Conservation (phyloP, 2,888 invertebrate species). For the Achlya flavicornis region DNA sequence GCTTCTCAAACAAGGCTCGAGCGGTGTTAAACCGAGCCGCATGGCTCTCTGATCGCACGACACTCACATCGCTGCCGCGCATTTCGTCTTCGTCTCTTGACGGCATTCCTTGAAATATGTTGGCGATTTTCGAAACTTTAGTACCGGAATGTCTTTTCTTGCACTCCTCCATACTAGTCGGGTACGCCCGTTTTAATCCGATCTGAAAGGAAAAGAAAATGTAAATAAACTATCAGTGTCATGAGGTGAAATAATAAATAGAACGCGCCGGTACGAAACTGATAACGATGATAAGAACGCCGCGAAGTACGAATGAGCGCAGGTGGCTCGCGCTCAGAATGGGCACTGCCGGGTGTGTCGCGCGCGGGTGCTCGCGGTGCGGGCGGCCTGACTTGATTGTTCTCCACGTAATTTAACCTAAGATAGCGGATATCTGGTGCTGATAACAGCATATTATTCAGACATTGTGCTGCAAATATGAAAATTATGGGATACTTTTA, state of each 20-base stretch:
- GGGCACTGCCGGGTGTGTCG: constrained; percentile 56
- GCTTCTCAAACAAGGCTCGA: constrained; percentile 94
- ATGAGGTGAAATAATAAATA: constrained; percentile 49
- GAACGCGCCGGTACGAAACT: constrained; percentile 55
- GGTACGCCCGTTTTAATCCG: constrained; percentile 78
- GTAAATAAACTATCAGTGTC: constrained; percentile 49
- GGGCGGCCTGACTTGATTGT: constrained; percentile 59
- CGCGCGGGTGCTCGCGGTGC: constrained; percentile 50
- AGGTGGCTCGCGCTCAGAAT: constrained; percentile 64
- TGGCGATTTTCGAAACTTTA: constrained; percentile 96
- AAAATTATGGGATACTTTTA: constrained; percentile 11
- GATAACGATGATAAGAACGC: constrained; percentile 67
- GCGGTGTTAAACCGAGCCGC: constrained; percentile 96
- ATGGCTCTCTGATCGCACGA: constrained; percentile 94
- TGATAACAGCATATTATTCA: constrained; percentile 63
- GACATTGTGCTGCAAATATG: constrained; percentile 15
- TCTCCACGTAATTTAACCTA: constrained; percentile 74
- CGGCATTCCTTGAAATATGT: constrained; percentile 92
- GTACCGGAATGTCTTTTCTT: constrained; percentile 87
- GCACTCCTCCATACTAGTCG: constrained; percentile 87
- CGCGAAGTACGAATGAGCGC: constrained; percentile 56
- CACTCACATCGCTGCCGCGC: constrained; percentile 86
- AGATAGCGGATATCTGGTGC: constrained; percentile 74
- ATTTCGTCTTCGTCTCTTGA: constrained; percentile 82
- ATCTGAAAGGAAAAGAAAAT: constrained; percentile 71